Conservation (phyloP, 2,797 vertebrate species). For the Dromococcyx pavoninus region DNA sequence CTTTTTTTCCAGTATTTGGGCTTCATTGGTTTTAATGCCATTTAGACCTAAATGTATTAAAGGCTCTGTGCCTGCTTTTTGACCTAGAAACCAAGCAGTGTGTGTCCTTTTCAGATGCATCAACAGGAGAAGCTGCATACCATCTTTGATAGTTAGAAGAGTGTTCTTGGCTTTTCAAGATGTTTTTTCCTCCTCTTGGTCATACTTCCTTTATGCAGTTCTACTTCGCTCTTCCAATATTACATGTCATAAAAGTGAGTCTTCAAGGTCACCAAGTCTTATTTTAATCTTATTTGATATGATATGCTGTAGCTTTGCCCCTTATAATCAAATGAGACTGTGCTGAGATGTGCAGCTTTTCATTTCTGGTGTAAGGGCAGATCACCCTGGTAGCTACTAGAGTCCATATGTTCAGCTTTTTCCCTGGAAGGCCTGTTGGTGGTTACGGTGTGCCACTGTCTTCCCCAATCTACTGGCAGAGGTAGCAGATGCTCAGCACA, state of each 20-base stretch:
- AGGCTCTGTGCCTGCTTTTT: background rate
- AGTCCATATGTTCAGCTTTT: background rate
- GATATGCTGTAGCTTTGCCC: background rate
- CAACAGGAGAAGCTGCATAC: background rate
- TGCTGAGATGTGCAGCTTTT: background rate
- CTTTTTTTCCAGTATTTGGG: background rate
- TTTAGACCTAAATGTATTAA: background rate
- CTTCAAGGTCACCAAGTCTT: background rate
- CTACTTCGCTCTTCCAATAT: background rate
- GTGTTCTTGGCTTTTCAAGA: background rate
- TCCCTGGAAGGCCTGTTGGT: background rate
- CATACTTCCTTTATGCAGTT: background rate
- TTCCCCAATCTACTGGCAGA: background rate
- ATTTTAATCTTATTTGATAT: background rate
- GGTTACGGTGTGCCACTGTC: background rate
- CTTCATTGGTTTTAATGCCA: background rate
- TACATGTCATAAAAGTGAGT: background rate
- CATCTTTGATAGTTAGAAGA: background rate
- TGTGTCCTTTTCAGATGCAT: background rate
- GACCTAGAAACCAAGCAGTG: background rate
- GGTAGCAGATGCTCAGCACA: constrained; percentile 20
- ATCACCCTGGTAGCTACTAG: background rate
- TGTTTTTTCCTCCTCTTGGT: background rate
- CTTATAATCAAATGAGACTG: background rate
- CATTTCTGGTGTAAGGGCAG: background rate